Evolutionary conservation across 2,888 invertebrate species (phyloP), one percentile per base, ranked within the genome.

Genomic region (Calliphora vomitoria): DNA sequence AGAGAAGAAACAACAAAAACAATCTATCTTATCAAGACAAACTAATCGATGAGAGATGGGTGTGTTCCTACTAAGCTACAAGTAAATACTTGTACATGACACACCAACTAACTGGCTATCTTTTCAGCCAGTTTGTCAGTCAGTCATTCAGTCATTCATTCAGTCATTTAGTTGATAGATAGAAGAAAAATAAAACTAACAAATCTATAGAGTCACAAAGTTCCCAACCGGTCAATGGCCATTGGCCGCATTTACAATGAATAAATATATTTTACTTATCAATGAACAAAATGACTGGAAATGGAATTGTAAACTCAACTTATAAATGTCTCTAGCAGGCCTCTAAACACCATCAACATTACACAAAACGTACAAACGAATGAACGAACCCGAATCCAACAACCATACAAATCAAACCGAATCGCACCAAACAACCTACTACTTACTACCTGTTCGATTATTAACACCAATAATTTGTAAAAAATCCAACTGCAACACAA

Each of bases 11-110:
- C 31, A 58, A 47, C 18, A 13, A 76, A 47, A 60, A 50, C 44
- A 58, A 62, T 35, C 35, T 82, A 55, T 85, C 82, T 82, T 82
- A 87, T 79, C 85, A 85, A 35, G 44, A 25, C 68, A 41, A 78
- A 87, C 76, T 78, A 84, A 82, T 87, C 87, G 64, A 87, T 82
- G 69, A 85, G 82, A 84, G 82, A 87, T 85, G 87, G 87, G 87
- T 85, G 85, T 87, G 87, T 85, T 79, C 58, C 13, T 8, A 35
- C 6, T 50, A 82, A 68, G 38, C 68, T 55, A 53, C 41, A 78
- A 76, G 38, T 44, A 31, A 76, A 72, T 60, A 58, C 68, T 62
- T 53, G 53, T 38, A 20, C 25, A 58, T 53, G 44, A 81, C 25
- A 60, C 15, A 66, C n/a, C 69, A n/a, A n/a, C n/a, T 53, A 35